Conservation (phyloP, 2,888 invertebrate species). For the Oxycera nigricornis region DNA sequence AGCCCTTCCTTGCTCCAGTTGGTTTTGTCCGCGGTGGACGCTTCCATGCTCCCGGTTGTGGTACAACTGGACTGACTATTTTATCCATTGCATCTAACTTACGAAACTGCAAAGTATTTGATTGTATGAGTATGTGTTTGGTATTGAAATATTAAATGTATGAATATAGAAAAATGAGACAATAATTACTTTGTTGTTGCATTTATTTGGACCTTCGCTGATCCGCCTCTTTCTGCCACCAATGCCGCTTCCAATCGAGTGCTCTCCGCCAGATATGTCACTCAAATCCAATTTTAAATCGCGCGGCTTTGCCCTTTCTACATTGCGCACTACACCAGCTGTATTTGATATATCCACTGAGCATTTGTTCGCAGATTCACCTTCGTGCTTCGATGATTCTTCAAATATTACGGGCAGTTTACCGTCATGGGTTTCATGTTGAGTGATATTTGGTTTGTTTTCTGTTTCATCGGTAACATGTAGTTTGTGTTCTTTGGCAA, state of each 20-base stretch:
- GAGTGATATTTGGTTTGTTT: background rate
- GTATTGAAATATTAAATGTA: background rate
- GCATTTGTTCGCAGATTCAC: slow-evolving; percentile 49
- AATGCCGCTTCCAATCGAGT: slow-evolving; percentile 47
- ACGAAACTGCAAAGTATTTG: slow-evolving; percentile 63
- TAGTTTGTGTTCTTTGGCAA: background rate
- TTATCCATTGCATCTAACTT: slow-evolving; percentile 81
- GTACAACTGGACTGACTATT: slow-evolving; percentile 90
- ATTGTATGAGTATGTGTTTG: background rate
- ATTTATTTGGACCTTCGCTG: slow-evolving; percentile 60
- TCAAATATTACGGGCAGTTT: background rate
- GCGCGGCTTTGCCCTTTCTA: slow-evolving; percentile 55
- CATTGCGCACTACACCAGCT: slow-evolving; percentile 9
- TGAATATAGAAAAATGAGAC: background rate
- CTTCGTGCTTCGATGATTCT: slow-evolving; percentile 56
- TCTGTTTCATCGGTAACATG: background rate
- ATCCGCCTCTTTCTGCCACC: slow-evolving; percentile 58
- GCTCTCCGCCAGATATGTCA: slow-evolving; percentile 42
- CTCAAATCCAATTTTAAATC: slow-evolving; percentile 59
- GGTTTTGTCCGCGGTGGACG: slow-evolving; percentile 63
- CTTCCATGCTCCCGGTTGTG: slow-evolving; percentile 88
- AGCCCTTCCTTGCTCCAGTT: slow-evolving; percentile 57
- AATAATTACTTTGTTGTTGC: slow-evolving; percentile 58
- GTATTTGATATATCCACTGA: background rate
- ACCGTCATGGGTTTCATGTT: background rate